phyloP scores from a whole-genome alignment of 2,888 invertebrate genomes.

The Operophtera brumata region DNA sequence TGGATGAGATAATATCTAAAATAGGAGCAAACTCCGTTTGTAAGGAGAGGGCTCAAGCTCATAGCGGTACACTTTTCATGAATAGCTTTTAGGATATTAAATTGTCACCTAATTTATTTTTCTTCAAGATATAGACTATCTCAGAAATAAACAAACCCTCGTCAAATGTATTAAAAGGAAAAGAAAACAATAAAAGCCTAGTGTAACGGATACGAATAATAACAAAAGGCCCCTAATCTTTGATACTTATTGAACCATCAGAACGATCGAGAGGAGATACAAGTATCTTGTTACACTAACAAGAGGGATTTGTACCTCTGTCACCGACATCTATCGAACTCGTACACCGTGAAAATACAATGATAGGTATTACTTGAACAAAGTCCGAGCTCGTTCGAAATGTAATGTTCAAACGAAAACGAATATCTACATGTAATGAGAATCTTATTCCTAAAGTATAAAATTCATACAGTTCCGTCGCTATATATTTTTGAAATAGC shows the following conservation, averaged over 20 bases:
- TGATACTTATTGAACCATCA: constrained; percentile 45
- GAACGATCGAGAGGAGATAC: constrained; percentile 43
- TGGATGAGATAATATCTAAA: no score
- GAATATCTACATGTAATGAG: background rate
- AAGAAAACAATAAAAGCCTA: constrained; percentile 17
- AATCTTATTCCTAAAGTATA: no score
- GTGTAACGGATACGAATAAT: constrained; percentile 21
- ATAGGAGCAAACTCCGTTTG: no score
- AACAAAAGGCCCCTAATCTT: constrained; percentile 39
- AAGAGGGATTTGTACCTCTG: constrained; percentile 42
- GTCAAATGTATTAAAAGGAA: constrained; percentile 12
- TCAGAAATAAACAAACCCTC: constrained; percentile 11
- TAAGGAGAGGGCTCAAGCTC: no score
- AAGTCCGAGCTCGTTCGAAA: constrained; percentile 12
- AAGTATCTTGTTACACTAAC: constrained; percentile 50
- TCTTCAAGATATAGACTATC: no score
- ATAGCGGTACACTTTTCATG: no score
- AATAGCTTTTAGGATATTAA: no score
- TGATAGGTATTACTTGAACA: constrained; percentile 22
- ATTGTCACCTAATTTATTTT: no score
- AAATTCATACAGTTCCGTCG: no score
- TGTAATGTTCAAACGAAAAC: background rate
- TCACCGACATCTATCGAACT: constrained; percentile 41
- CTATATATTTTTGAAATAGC: no score
- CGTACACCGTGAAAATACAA: constrained; percentile 26